Evolutionary conservation across 92 coral and sea anemone species (phyloP).

Genomic region (Porites rus): DNA sequence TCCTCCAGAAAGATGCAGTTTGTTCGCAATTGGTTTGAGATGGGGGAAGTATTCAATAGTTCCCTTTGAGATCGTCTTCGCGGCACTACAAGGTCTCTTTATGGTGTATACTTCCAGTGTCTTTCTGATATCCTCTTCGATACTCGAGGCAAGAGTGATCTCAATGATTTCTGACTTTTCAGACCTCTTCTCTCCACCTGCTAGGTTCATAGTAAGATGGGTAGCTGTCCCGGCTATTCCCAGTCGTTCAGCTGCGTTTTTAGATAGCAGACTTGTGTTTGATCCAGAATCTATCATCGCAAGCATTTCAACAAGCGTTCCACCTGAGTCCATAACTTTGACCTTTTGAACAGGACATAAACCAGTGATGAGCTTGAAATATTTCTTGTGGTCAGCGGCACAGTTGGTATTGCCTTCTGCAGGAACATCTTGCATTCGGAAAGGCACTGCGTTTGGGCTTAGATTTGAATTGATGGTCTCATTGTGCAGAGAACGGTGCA

Average conservation of each 20-base stretch:
- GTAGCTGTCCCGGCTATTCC: conserved; percentile 55
- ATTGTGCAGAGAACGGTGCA: conserved; percentile 58
- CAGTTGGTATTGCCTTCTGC: conserved; percentile 25
- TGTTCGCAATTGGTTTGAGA: background rate
- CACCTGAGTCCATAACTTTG: conserved; percentile 51
- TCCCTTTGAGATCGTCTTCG: conserved; percentile 52
- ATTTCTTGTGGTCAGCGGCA: background rate
- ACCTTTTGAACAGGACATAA: conserved; percentile 76
- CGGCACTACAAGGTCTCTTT: conserved; percentile 65
- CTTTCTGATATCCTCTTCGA: conserved; percentile 60
- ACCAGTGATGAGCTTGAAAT: conserved; percentile 4
- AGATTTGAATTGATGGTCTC: conserved; percentile 27
- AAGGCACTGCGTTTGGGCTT: conserved; percentile 31
- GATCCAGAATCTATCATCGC: conserved; percentile 67
- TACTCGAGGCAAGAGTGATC: conserved; percentile 48
- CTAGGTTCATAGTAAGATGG: conserved; percentile 69
- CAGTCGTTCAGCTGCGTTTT: conserved; percentile 32
- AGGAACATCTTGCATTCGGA: conserved; percentile 27
- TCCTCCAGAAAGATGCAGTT: conserved; percentile 49
- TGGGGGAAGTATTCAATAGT: conserved; percentile 22
- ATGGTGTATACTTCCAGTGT: conserved; percentile 65
- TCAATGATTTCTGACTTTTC: conserved; percentile 62
- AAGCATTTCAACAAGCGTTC: conserved; percentile 52
- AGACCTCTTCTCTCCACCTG: conserved; percentile 63
- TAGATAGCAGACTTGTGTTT: conserved; percentile 43